Evolutionary conservation across 2,797 vertebrate species (phyloP).

Genomic region (Siniperca obscura): DNA sequence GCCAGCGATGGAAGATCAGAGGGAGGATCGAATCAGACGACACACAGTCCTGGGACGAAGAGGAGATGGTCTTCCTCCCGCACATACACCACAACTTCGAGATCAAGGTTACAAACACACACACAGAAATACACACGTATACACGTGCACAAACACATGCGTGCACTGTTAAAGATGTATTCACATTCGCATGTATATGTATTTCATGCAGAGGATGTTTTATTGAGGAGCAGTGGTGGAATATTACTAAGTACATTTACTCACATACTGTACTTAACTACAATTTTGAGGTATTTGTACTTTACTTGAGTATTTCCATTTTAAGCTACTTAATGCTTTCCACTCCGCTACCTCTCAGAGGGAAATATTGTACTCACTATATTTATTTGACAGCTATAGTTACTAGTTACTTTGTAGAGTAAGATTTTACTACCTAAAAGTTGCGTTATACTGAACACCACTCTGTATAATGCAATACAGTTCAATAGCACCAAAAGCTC

Average conservation of each 20-base stretch:
- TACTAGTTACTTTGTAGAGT: neutral
- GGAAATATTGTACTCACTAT: too few species aligned
- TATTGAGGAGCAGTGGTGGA: too few species aligned
- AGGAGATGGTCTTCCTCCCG: conserved; percentile 93
- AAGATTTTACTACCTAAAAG: neutral
- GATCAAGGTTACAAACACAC: conserved; percentile 89
- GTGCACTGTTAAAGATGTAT: neutral
- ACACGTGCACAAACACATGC: neutral
- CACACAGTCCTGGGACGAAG: conserved; percentile 94
- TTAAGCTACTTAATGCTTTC: too few species aligned
- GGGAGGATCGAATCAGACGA: conserved; percentile 93
- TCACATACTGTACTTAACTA: too few species aligned
- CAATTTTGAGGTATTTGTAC: neutral
- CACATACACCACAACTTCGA: conserved; percentile 93
- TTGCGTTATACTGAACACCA: too few species aligned
- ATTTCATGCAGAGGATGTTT: too few species aligned
- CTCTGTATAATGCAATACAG: too few species aligned
- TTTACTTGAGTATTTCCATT: too few species aligned
- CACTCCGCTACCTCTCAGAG: too few species aligned
- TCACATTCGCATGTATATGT: too few species aligned
- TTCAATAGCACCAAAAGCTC: too few species aligned
- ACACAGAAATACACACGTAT: neutral
- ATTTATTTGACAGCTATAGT: neutral
- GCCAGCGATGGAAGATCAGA: conserved; percentile 94
- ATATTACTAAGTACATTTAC: too few species aligned